Conservation (phyloP, 2,113 vertebrate genomes). For the Cichladusa arquata region DNA sequence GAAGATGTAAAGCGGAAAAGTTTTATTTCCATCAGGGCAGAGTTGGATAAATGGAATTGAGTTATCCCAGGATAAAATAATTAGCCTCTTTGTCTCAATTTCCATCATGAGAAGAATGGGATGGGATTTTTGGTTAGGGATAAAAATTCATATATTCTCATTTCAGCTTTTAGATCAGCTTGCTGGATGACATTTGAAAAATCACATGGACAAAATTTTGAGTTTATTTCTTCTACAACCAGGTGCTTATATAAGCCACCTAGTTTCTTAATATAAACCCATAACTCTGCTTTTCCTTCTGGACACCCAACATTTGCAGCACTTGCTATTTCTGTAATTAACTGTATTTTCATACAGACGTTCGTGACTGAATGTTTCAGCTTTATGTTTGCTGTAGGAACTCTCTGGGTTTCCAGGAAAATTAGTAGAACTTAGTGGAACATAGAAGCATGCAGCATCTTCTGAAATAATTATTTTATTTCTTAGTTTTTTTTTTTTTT, state of each 20-base stretch:
- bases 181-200: not conserved
- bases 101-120: not conserved
- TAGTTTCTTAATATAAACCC: not conserved
- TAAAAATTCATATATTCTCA: not conserved
- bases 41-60: not conserved
- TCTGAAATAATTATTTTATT: not conserved
- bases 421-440: not conserved
- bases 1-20: not conserved
- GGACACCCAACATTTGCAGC: not conserved
- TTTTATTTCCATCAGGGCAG: slow-evolving; percentile 14
- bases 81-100: not conserved
- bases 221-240: not conserved
- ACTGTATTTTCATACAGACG: not conserved
- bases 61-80: slow-evolving; percentile 2
- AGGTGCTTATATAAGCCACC: not conserved
- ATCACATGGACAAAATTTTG: not conserved
- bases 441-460: not conserved
- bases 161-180: not conserved
- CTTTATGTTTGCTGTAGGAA: not conserved
- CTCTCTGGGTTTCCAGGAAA: not conserved
- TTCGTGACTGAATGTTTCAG: not conserved
- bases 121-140: not conserved
- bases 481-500: not conserved
- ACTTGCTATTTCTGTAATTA: not conserved
- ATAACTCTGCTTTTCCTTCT: not conserved